phyloP scores from a whole-genome alignment of 2,113 vertebrate species.

The Rostratula benghalensis region DNA sequence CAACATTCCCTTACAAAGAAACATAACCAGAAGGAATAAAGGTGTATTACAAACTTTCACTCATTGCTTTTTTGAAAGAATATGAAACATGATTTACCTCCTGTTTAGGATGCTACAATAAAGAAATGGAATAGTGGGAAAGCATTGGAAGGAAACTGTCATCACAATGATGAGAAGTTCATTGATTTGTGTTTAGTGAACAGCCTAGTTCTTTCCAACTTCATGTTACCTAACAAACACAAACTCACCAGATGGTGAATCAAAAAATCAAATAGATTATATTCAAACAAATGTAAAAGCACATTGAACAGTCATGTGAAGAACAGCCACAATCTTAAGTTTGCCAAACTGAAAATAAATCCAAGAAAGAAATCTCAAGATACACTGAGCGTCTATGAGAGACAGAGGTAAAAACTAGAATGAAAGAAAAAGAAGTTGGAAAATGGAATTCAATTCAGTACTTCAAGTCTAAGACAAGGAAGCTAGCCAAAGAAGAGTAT shows the following conservation, averaged over 20 bases:
- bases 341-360: conserved; percentile 48
- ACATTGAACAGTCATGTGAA: conserved; percentile 10
- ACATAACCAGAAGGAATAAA: background rate
- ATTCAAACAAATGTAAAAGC: conserved; percentile 42
- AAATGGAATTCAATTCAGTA: background rate
- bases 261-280: conserved; percentile 31
- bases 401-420: background rate
- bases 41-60: background rate
- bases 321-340: background rate
- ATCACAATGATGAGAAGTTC: background rate
- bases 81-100: background rate
- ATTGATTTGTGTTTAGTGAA: background rate
- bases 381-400: background rate
- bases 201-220: background rate
- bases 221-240: conserved; percentile 54
- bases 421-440: background rate
- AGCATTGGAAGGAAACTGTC: background rate
- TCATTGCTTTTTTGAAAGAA: background rate
- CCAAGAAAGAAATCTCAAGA: background rate
- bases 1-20: background rate
- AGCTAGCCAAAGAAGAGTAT: background rate
- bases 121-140: background rate
- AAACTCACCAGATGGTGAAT: conserved; percentile 39
- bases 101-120: background rate
- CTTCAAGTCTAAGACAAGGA: background rate